These are phyloP conservation scores for Mobula birostris DNA, from an alignment of 2,113 vertebrate species.

Conservation along the genomic window DNA sequence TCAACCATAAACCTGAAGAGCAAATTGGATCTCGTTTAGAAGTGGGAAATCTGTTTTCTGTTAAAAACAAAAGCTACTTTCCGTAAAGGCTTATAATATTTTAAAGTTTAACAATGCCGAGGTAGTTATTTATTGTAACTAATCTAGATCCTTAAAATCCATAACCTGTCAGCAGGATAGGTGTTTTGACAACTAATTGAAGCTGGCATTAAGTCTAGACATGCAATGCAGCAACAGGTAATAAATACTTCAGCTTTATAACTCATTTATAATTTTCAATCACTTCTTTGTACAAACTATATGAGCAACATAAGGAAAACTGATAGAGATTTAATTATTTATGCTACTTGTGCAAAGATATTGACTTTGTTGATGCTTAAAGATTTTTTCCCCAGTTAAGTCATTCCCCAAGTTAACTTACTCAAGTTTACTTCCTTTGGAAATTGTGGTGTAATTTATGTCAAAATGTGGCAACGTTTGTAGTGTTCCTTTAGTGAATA, in stretches of 20 bases:
- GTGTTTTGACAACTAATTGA: not conserved
- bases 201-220: not conserved
- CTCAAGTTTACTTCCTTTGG: not conserved
- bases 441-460: not conserved
- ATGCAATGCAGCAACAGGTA: not conserved
- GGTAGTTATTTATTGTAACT: conserved; percentile 4
- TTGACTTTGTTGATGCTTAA: not conserved
- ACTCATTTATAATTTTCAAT: not conserved
- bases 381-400: not conserved
- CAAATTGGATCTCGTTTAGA: not conserved
- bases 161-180: conserved; percentile 12
- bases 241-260: not conserved
- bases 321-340: not conserved
- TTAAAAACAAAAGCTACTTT: not conserved
- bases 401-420: not conserved
- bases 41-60: not conserved
- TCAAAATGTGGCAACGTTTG: not conserved
- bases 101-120: conserved; percentile 24
- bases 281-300: not conserved
- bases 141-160: conserved; percentile 20
- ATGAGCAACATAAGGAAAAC: not conserved
- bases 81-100: not conserved
- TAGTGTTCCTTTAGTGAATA: not conserved
- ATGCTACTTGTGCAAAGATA: not conserved
- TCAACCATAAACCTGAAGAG: not conserved